Evolutionary conservation across 2,797 vertebrate genomes (phyloP).

Genomic region (Babyrousa celebensis): DNA sequence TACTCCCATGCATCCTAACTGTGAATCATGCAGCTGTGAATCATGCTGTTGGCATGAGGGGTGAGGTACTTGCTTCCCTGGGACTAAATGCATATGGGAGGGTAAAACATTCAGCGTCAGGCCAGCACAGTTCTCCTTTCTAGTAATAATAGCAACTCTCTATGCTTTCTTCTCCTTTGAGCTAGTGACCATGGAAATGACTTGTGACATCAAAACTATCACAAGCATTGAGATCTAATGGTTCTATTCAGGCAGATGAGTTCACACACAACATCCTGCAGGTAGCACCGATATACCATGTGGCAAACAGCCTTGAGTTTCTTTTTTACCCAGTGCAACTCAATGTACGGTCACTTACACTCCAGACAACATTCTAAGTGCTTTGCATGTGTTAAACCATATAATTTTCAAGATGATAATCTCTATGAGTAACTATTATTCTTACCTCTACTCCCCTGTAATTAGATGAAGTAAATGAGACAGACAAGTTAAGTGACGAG

Average conservation of each 20-base stretch:
- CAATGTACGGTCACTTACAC: not conserved
- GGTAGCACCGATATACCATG: not conserved
- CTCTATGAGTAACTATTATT: not conserved
- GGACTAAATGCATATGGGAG: not conserved
- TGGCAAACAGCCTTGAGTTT: not conserved
- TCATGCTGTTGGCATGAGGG: not conserved
- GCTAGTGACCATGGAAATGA: not conserved
- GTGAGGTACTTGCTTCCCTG: not conserved
- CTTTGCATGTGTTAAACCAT: not conserved
- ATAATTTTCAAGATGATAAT: not conserved
- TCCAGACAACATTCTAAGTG: not conserved
- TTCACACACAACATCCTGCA: not conserved
- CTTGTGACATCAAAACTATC: not conserved
- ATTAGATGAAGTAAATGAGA: constrained; percentile 16
- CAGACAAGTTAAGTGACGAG: not conserved
- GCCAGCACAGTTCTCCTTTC: not conserved
- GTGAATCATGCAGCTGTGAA: not conserved
- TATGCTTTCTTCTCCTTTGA: not conserved
- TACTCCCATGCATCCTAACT: not conserved
- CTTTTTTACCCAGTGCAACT: not conserved
- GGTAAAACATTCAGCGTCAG: not conserved
- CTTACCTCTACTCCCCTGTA: not conserved
- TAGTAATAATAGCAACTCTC: not conserved
- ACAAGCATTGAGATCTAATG: not conserved
- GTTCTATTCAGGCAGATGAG: not conserved